Conservation (phyloP, 2,797 vertebrate species). For the Phataginus tetradactyla region DNA sequence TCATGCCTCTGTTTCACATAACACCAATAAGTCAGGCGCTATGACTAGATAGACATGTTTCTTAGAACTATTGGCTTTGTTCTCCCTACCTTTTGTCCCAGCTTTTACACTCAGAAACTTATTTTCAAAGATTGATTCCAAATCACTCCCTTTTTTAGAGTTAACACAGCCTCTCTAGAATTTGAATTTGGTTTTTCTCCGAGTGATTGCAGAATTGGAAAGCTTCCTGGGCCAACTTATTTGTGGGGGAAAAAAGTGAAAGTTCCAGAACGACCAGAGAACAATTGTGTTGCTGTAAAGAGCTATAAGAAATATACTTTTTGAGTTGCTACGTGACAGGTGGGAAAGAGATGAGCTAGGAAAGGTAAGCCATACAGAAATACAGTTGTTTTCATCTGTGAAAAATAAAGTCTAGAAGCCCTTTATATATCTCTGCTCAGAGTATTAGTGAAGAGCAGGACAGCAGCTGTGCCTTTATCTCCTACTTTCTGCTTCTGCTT, state of each 20-base stretch:
- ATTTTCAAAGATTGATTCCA: conserved; percentile 60
- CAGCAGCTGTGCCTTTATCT: background rate
- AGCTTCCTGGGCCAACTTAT: conserved; percentile 9
- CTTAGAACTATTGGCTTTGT: background rate
- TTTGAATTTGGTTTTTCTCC: conserved; percentile 16
- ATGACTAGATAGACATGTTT: background rate
- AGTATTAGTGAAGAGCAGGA: background rate
- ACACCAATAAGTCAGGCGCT: background rate
- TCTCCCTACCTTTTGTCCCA: conserved; percentile 7
- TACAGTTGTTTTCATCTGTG: background rate
- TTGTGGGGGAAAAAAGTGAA: background rate
- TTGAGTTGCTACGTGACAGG: background rate
- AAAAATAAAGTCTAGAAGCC: background rate
- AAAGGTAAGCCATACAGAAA: background rate
- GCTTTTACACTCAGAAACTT: background rate
- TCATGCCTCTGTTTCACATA: background rate
- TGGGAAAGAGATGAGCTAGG: background rate
- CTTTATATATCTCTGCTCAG: background rate
- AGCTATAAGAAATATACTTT: background rate
- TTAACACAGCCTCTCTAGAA: conserved; percentile 11
- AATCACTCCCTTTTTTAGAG: conserved; percentile 5
- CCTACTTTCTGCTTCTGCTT: background rate
- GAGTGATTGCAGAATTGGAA: conserved; percentile 36
- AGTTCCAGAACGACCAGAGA: background rate
- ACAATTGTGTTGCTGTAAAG: background rate